A percentile compares a stretch with the other conserved stretches of the same genome.
Evolutionary conservation across 2,113 vertebrate genomes (phyloP).

Genomic region (Cranoglanis bouderius): DNA sequence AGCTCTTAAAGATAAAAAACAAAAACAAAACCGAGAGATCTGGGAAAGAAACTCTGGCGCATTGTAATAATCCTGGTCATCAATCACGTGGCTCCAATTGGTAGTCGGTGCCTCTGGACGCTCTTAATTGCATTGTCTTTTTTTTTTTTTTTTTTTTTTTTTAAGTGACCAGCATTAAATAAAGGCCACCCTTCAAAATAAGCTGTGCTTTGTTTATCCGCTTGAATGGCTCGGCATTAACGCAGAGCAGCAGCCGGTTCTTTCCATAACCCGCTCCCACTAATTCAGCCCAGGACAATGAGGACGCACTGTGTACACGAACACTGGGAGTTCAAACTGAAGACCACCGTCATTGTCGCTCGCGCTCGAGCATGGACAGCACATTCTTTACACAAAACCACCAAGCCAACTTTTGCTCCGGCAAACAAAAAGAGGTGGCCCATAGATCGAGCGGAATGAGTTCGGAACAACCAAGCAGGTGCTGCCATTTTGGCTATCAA

Average conservation of each 20-base stretch:
- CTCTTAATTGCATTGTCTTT: slow-evolving; percentile 61
- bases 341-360: slow-evolving; percentile 62
- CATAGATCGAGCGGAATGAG: background rate
- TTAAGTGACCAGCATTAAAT: slow-evolving; percentile 68
- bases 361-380: slow-evolving; percentile 7
- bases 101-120: slow-evolving; percentile 59
- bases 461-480: slow-evolving; percentile 56
- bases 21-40: background rate
- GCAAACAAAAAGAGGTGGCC: background rate
- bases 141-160: slow-evolving; percentile 29
- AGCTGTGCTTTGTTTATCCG: slow-evolving; percentile 64
- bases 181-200: slow-evolving; percentile 67
- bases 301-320: slow-evolving; percentile 33
- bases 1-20: slow-evolving; percentile 29
- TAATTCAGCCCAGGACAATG: slow-evolving; percentile 42
- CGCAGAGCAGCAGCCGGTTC: slow-evolving; percentile 59
- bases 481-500: slow-evolving; percentile 48
- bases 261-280: slow-evolving; percentile 47
- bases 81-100: slow-evolving; percentile 66
- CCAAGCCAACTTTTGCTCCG: slow-evolving; percentile 5
- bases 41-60: background rate
- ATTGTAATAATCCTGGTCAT: slow-evolving; percentile 18
- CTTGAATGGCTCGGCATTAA: slow-evolving; percentile 67
- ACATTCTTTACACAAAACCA: slow-evolving; percentile 31
- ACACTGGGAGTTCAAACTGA: slow-evolving; percentile 26